Evolutionary conservation across 2,888 invertebrate genomes (phyloP).

Genomic region (Tortrix viridana): DNA sequence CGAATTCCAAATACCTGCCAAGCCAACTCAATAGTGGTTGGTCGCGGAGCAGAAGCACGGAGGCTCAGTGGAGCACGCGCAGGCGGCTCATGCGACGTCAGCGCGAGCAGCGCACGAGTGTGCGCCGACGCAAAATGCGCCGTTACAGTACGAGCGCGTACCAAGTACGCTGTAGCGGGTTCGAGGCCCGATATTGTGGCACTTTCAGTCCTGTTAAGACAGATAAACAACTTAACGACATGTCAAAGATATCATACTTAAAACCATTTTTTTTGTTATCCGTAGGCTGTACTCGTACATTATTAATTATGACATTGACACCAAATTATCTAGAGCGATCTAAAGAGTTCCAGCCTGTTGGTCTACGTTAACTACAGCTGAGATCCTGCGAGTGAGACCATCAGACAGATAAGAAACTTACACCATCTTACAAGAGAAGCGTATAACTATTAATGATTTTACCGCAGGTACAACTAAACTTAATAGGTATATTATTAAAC

Average conservation of each 20-base stretch:
- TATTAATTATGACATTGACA: too few species aligned
- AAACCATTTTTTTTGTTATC: too few species aligned
- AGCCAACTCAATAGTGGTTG: conserved; percentile 70
- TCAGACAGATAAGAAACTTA: too few species aligned
- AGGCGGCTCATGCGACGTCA: conserved; percentile 76
- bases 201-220: conserved; percentile 60
- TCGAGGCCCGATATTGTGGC: conserved; percentile 75
- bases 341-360: too few species aligned
- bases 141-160: conserved; percentile 74
- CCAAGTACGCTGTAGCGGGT: conserved; percentile 75
- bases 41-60: conserved; percentile 69
- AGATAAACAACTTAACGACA: neutral
- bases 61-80: conserved; percentile 70
- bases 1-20: conserved; percentile 67
- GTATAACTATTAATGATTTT: too few species aligned
- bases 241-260: neutral
- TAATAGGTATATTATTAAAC: conserved; percentile 40
- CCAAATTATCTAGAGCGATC: too few species aligned
- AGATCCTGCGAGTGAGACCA: neutral
- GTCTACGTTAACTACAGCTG: too few species aligned
- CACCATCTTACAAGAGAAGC: too few species aligned
- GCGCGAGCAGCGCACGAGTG: conserved; percentile 71
- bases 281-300: too few species aligned
- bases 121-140: conserved; percentile 77
- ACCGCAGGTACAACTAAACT: too few species aligned